A percentile compares a stretch with the other conserved stretches of the same genome.
phyloP scores from a whole-genome alignment of 2,888 invertebrate genomes.

The Eristalinus sepulchralis region DNA sequence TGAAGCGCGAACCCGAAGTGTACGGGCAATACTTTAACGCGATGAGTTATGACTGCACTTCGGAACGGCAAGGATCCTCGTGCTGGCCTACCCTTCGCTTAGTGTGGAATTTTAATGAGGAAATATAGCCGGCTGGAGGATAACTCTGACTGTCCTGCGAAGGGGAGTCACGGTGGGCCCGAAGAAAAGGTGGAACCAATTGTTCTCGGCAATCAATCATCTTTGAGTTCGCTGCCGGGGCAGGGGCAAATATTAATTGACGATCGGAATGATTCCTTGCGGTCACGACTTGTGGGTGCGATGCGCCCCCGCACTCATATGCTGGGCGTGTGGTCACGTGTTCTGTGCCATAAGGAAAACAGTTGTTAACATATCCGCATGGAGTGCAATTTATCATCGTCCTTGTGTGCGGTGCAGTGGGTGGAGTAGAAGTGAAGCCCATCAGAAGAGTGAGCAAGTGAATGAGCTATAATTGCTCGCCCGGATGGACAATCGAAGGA shows the following conservation, averaged over 20 bases:
- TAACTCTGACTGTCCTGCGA: not conserved
- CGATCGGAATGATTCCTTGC: slow-evolving; percentile 52
- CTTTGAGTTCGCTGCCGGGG: slow-evolving; percentile 31
- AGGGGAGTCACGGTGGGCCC: slow-evolving; percentile 9
- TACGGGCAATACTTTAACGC: slow-evolving; percentile 32
- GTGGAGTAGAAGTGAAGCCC: not conserved
- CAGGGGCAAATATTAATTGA: slow-evolving; percentile 58
- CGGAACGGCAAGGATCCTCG: slow-evolving; percentile 34
- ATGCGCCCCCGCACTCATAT: slow-evolving; percentile 1
- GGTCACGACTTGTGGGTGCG: slow-evolving; percentile 33
- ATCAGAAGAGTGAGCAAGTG: not conserved
- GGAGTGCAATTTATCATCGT: slow-evolving; percentile 67
- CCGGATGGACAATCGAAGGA: not conserved
- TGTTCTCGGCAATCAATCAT: slow-evolving; percentile 61
- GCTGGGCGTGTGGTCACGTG: slow-evolving; percentile 51
- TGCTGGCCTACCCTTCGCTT: not conserved
- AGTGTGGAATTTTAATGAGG: slow-evolving; percentile 63
- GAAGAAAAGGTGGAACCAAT: slow-evolving; percentile 45
- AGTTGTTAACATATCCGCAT: slow-evolving; percentile 63
- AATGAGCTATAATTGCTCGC: not conserved
- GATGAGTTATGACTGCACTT: slow-evolving; percentile 55
- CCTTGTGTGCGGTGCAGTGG: not conserved
- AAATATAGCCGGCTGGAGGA: slow-evolving; percentile 25
- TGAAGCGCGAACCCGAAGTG: slow-evolving; percentile 31
- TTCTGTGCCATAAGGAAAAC: slow-evolving; percentile 61